phyloP scores from a whole-genome alignment of 2,797 vertebrate species.

The Urophycis tenuis region DNA sequence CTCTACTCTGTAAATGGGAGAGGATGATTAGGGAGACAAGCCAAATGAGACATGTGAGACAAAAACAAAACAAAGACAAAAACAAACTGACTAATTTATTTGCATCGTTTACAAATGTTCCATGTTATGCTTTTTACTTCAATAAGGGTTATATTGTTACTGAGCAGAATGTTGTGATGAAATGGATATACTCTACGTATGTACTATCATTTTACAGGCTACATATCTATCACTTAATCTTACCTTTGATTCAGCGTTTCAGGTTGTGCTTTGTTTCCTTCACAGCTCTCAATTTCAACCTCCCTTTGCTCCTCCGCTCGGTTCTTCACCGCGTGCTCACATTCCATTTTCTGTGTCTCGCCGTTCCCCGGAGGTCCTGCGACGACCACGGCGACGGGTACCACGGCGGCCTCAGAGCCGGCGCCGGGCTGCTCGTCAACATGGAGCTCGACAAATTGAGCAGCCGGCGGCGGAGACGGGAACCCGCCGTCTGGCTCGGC shows the following conservation, averaged over 20 bases:
- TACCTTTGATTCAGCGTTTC: background rate
- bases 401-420: slow-evolving; percentile 17
- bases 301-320: slow-evolving; percentile 16
- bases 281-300: slow-evolving; percentile 6
- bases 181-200: no score
- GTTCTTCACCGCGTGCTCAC: slow-evolving; percentile 16
- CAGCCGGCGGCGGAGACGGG: slow-evolving; percentile 11
- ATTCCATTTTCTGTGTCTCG: slow-evolving; percentile 16
- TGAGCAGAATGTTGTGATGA: no score
- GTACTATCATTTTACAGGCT: background rate
- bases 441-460: background rate
- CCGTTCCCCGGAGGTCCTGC: slow-evolving; percentile 13
- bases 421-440: background rate
- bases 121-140: no score
- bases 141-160: no score
- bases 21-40: background rate
- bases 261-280: background rate
- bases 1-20: background rate
- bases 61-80: background rate
- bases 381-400: background rate
- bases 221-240: background rate
- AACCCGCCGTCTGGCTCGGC: background rate
- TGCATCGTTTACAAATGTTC: no score
- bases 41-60: background rate
- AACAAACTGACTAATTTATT: no score